Evolutionary conservation across 2,113 vertebrate genomes (phyloP).

Genomic region (Otus sunia): DNA sequence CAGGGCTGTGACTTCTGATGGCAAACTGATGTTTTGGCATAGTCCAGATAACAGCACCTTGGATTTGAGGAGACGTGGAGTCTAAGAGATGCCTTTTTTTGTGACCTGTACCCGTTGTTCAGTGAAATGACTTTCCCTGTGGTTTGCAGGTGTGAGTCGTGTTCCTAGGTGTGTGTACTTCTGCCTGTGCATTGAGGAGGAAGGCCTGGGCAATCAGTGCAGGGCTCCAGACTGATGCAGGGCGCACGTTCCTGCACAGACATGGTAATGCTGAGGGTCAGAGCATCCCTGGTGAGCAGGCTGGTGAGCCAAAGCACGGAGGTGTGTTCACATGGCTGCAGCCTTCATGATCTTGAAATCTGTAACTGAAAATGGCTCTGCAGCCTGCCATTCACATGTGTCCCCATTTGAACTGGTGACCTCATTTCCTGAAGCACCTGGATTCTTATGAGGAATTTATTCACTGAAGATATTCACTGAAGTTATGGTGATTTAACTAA

Average conservation of each 20-base stretch:
- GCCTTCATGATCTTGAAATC: neutral
- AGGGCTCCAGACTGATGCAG: neutral
- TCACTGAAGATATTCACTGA: neutral
- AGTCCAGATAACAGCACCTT: neutral
- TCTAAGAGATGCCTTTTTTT: neutral
- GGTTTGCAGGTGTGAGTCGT: neutral
- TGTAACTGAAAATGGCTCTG: accelerated
- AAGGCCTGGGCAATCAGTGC: accelerated
- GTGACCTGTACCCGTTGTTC: neutral
- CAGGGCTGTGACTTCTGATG: neutral
- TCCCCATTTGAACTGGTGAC: neutral
- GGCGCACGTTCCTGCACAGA: neutral
- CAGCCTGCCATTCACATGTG: neutral
- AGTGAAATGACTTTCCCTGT: neutral
- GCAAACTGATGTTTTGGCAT: neutral
- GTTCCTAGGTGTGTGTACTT: neutral
- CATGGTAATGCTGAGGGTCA: neutral
- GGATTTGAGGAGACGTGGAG: neutral
- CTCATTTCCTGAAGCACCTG: neutral
- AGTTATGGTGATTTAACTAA: neutral
- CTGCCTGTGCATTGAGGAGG: neutral
- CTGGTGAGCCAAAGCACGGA: neutral
- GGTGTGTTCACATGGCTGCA: neutral
- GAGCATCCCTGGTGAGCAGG: neutral
- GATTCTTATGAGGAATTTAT: neutral